These are phyloP conservation scores for Rhadina sibilatrix DNA, from an alignment of 2,113 vertebrate species.

Conservation along the genomic window DNA sequence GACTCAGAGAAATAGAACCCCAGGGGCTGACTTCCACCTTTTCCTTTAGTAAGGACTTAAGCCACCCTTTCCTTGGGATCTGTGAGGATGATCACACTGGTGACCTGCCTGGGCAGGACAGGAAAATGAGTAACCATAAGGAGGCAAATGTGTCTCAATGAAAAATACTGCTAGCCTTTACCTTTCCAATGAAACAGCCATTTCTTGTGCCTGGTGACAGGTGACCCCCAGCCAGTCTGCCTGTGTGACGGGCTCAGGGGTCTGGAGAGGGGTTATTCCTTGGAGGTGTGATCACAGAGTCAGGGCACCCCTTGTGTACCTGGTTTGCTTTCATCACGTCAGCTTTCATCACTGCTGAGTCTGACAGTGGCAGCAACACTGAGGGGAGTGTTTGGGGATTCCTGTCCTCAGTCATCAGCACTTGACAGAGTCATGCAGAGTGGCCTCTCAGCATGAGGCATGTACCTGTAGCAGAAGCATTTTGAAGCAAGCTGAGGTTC, in stretches of 20 bases:
- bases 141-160: neutral
- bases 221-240: neutral
- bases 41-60: neutral
- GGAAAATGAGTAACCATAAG: neutral
- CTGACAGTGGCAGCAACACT: neutral
- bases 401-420: neutral
- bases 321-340: neutral
- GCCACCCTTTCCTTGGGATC: neutral
- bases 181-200: neutral
- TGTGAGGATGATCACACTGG: neutral
- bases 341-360: neutral
- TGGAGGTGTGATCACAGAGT: neutral
- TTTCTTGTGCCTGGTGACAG: neutral
- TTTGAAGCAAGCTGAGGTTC: neutral
- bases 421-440: neutral
- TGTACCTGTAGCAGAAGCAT: neutral
- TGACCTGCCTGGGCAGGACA: neutral
- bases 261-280: neutral
- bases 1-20: neutral
- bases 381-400: neutral
- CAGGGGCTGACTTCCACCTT: neutral
- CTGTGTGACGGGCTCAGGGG: neutral
- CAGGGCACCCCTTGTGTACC: neutral
- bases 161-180: neutral
- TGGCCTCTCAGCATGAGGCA: neutral